Conservation (phyloP, 2,797 vertebrate genomes). For the Nannoperca obscura region DNA sequence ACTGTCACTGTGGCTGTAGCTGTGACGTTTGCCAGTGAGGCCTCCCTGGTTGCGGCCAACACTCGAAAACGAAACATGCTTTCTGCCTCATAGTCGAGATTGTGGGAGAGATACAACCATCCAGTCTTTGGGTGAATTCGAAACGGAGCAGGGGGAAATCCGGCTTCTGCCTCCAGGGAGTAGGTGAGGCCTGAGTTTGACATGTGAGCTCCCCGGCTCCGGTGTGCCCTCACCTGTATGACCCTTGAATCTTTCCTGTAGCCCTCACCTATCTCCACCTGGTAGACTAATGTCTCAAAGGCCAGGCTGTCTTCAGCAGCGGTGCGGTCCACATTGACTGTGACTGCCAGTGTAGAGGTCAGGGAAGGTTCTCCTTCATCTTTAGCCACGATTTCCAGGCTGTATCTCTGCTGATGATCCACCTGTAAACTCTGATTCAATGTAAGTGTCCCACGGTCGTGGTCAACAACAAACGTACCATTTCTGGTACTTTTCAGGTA, state of each 20-base stretch:
- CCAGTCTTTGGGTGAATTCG: conserved; percentile 86
- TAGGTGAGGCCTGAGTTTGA: conserved; percentile 74
- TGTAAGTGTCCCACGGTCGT: conserved; percentile 83
- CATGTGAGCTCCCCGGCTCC: conserved; percentile 40
- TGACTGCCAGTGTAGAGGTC: conserved; percentile 83
- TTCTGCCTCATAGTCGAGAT: conserved; percentile 88
- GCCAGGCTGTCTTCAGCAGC: conserved; percentile 76
- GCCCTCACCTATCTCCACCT: conserved; percentile 91
- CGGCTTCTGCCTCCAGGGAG: conserved; percentile 79
- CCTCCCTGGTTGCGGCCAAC: conserved; percentile 73
- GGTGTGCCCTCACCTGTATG: conserved; percentile 88
- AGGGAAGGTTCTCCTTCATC: conserved; percentile 87
- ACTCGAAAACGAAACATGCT: conserved; percentile 84
- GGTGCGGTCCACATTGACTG: conserved; percentile 81
- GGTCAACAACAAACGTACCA: conserved; percentile 85
- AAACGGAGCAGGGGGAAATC: conserved; percentile 82
- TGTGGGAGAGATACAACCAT: conserved; percentile 87
- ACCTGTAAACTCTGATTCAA: conserved; percentile 82
- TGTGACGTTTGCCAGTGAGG: conserved; percentile 59
- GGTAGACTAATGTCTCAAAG: conserved; percentile 92
- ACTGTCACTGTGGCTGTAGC: conserved; percentile 87
- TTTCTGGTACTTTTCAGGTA: conserved; percentile 72
- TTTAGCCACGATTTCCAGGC: conserved; percentile 85
- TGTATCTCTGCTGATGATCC: conserved; percentile 64
- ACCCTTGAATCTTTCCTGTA: conserved; percentile 80